These are phyloP conservation scores for Crocidura indochinensis DNA, from an alignment of 2,797 vertebrate genomes.

Conservation along the genomic window DNA sequence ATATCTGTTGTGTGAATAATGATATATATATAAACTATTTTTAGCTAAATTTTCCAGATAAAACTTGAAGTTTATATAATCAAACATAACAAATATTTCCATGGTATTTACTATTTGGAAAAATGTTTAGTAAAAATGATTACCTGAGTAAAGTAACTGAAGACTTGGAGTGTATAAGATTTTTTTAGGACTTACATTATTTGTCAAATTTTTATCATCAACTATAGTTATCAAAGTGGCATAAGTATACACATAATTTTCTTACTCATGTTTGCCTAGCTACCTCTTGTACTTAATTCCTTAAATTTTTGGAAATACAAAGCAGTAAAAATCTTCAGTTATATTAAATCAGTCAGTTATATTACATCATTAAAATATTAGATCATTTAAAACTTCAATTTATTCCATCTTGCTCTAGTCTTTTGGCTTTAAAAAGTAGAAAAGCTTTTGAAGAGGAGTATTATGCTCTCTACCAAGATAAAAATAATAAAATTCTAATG, in stretches of 20 bases:
- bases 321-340: background rate
- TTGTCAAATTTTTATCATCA: background rate
- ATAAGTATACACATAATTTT: background rate
- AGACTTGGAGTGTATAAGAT: background rate
- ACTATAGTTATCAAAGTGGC: no score
- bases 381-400: background rate
- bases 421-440: constrained; percentile 44
- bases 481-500: constrained; percentile 72
- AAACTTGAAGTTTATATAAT: constrained; percentile 11
- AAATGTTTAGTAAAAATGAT: background rate
- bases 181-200: background rate
- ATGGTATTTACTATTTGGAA: constrained; percentile 23
- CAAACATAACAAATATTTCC: background rate
- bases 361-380: no score
- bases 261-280: background rate
- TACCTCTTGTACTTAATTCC: background rate
- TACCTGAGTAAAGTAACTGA: background rate
- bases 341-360: no score
- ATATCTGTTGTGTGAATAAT: background rate
- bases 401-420: background rate
- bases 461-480: constrained; percentile 49
- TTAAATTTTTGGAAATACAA: background rate
- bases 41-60: constrained; percentile 16
- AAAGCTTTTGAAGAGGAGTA: constrained; percentile 46
- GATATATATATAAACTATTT: background rate